Base-by-base conservation (phyloP, 2,888 invertebrate genomes). In the Trichogramma evanescens region DNA sequence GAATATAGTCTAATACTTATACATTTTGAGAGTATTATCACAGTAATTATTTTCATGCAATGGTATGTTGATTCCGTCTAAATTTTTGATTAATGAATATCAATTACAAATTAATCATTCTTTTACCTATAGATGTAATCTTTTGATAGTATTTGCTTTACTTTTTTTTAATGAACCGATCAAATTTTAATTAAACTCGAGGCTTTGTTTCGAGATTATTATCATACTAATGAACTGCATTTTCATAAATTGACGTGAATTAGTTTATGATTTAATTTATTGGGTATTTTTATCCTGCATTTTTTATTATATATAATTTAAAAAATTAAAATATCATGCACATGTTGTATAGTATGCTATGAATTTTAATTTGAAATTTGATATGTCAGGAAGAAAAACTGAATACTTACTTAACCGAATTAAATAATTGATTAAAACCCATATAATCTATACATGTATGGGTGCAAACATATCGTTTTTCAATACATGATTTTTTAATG, bases 251-350 rank as follows among this genome's bases (percentile, higher is more conserved):
- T 42, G 13, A 51, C 49, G 46, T n/a, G 38, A 41, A 38, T 50
- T 38, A 49, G 49, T 13, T 58, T 45, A 54, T 50, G 48, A 49
- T 49, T 42, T 50, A 54, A 52, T 52, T 57, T 51, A 46, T 54
- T 53, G 42, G 9, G 57, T 57, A 54, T 58, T 50, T 50, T 59
- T 54, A 44, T 38, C 45, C 10, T 40, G 39, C 5, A 56, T 56
- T 51, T 56, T 56, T 46, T 10, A 26, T 26, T 26, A 26, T 26
- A 26, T 26, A 26, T 26, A 26, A 26, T 26, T 26, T 26, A 26
- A 26, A 26, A 26, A 26, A 26, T 26, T 5, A 9, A 59, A 54
- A 39, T 50, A 55, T 10, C 43, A 50, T 59, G 46, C 51, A 59
- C 50, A 57, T 50, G 40, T 41, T 26, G 26, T 26, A 26, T 26